Evolutionary conservation across 1,140 invertebrate species (phyloP).

Genomic region (Drosophila azteca): DNA sequence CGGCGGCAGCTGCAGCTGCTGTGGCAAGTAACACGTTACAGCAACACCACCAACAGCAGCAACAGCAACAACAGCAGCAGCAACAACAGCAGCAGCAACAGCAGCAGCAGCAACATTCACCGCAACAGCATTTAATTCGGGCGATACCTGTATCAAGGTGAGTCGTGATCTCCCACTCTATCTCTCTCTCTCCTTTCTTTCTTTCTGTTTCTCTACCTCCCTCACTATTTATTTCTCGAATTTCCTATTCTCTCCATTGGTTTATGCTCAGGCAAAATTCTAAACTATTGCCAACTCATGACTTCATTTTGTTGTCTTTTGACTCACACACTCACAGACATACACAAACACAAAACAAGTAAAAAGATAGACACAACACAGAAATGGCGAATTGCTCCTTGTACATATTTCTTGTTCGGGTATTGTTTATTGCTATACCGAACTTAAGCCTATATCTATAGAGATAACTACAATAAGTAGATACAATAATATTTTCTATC

Average conservation of each 20-base stretch:
- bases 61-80: constrained; percentile 49
- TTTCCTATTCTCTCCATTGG: constrained; percentile 2
- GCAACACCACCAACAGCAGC: constrained; percentile 53
- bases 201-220: constrained; percentile 4
- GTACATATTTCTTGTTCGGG: not conserved
- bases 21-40: constrained; percentile 63
- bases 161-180: constrained; percentile 27
- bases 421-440: not conserved
- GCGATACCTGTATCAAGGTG: constrained; percentile 82
- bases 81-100: constrained; percentile 47
- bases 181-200: not conserved
- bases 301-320: constrained; percentile 48
- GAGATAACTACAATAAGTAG: no score
- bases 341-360: constrained; percentile 14
- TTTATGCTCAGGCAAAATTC: constrained; percentile 26
- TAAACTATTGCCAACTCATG: constrained; percentile 36
- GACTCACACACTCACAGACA: constrained; percentile 17
- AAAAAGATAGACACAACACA: constrained; percentile 2
- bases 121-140: constrained; percentile 79
- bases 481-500: no score
- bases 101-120: constrained; percentile 67
- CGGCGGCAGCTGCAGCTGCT: constrained; percentile 63
- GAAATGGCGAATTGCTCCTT: not conserved
- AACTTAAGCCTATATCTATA: no score
- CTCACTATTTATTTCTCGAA: not conserved